A percentile compares a stretch with the other conserved stretches of the same genome.
Conservation (phyloP, 2,113 vertebrate genomes). For the Climacteris rufus region DNA sequence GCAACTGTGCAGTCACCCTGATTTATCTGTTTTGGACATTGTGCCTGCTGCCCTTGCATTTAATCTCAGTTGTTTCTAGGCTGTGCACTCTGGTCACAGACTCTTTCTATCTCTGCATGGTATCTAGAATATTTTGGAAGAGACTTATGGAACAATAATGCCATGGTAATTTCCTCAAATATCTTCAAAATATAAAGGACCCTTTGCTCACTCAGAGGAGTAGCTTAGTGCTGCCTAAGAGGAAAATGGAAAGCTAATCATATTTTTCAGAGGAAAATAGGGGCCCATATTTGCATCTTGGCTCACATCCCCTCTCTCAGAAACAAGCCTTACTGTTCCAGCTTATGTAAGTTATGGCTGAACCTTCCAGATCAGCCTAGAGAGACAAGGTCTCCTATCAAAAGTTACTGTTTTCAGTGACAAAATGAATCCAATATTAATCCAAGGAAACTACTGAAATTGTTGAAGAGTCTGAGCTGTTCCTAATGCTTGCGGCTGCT, state of each 20-base stretch:
- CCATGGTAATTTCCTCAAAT: background rate
- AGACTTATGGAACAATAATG: background rate
- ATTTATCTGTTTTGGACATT: constrained; percentile 36
- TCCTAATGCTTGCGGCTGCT: background rate
- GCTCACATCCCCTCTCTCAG: background rate
- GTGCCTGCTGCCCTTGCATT: background rate
- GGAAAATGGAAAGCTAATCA: background rate
- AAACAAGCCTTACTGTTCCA: background rate
- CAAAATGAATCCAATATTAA: background rate
- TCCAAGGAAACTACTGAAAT: background rate
- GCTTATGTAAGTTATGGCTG: background rate
- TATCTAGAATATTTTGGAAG: constrained; percentile 8
- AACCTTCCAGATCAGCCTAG: background rate
- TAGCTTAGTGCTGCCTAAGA: background rate
- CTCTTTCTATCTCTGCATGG: background rate
- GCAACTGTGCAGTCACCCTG: background rate
- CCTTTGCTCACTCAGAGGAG: background rate
- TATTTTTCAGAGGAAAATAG: constrained; percentile 15
- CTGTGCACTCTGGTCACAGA: background rate
- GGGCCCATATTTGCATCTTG: background rate
- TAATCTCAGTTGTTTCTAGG: constrained; percentile 2
- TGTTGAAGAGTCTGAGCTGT: background rate
- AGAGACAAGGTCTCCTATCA: background rate
- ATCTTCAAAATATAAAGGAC: background rate
- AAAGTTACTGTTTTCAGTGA: background rate